Evolutionary conservation across 2,113 vertebrate species (phyloP).

Genomic region (Otolemur garnettii): DNA sequence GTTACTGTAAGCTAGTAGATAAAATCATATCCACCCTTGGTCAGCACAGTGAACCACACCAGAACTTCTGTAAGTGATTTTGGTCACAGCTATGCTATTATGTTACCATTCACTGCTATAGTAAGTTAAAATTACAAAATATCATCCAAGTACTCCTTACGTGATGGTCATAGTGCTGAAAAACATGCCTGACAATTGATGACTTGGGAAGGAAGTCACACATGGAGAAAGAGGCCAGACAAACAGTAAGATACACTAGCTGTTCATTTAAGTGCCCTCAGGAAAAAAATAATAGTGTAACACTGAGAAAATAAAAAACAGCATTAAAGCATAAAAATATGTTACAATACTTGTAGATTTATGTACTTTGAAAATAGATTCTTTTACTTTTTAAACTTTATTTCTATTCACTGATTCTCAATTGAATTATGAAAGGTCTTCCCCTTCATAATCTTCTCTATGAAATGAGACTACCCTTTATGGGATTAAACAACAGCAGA

Average conservation of each 20-base stretch:
- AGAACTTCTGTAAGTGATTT: too few species aligned
- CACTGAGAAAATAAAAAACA: constrained; percentile 36
- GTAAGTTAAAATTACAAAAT: neutral
- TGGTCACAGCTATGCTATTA: neutral
- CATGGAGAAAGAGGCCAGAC: neutral
- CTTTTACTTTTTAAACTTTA: constrained; percentile 13
- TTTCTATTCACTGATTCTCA: neutral
- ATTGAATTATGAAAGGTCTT: constrained; percentile 31
- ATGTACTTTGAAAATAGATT: constrained; percentile 6
- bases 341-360: neutral
- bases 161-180: neutral
- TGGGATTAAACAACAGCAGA: neutral
- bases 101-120: neutral
- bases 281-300: neutral
- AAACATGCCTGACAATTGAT: neutral
- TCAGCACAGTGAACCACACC: neutral
- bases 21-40: neutral
- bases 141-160: neutral
- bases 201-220: neutral
- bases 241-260: neutral
- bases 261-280: neutral
- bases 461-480: neutral
- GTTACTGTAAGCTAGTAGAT: neutral
- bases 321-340: neutral
- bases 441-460: neutral